These are phyloP conservation scores for Neodiprion fabricii DNA, from an alignment of 1,140 invertebrate genomes.

Conservation along the genomic window DNA sequence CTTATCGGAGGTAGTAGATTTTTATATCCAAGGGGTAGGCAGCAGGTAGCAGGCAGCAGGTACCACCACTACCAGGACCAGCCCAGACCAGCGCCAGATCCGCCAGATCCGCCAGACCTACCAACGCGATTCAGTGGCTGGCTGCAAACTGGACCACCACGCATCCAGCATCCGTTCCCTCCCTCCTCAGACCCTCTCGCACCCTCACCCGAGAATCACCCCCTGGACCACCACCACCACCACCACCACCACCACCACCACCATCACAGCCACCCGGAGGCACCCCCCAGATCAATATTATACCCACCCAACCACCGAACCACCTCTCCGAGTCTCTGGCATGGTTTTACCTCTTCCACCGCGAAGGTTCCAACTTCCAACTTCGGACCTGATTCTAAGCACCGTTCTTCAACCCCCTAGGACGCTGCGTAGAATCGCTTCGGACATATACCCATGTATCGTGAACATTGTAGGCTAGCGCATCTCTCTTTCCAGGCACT, in stretches of 20 bases:
- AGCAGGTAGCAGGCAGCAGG: background rate
- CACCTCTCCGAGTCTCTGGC: background rate
- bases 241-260: background rate
- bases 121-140: conserved; percentile 6
- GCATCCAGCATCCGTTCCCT: background rate
- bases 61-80: background rate
- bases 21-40: no score
- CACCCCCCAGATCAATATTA: conserved; percentile 3
- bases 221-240: background rate
- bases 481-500: no score
- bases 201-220: conserved; percentile 4
- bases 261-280: background rate
- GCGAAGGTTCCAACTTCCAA: no score
- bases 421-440: no score
- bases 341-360: no score
- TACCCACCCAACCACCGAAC: background rate
- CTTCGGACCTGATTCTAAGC: no score
- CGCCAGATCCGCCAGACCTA: background rate
- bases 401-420: no score
- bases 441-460: no score
- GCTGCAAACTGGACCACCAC: conserved; percentile 4
- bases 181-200: background rate
- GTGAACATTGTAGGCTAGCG: no score
- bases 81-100: background rate
- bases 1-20: no score